Conservation (phyloP, 2,113 vertebrate species). For the Ceyx cyanopectus region DNA sequence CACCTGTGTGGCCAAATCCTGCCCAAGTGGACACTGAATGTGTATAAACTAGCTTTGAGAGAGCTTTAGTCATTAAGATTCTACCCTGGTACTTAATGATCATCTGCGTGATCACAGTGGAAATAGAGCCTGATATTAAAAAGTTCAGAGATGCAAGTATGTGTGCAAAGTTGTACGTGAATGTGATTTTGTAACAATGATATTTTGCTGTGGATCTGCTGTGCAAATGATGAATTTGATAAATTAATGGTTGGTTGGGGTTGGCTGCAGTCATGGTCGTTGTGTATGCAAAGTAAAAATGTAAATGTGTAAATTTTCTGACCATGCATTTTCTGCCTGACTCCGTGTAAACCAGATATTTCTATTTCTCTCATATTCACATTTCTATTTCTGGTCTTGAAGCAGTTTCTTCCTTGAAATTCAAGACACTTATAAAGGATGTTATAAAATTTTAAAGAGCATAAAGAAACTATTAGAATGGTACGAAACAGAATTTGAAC, state of each 20-base stretch:
- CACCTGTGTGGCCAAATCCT: neutral
- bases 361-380: neutral
- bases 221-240: neutral
- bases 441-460: conserved; percentile 40
- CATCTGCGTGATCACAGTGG: neutral
- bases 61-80: neutral
- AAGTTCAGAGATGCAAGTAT: conserved; percentile 14
- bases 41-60: neutral
- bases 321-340: neutral
- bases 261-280: neutral
- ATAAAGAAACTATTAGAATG: conserved; percentile 20
- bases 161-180: neutral
- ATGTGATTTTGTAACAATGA: neutral
- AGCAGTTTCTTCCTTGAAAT: neutral
- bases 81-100: neutral
- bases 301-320: neutral
- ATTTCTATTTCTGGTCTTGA: conserved; percentile 4
- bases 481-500: conserved; percentile 39
- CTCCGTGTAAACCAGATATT: neutral
- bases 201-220: neutral
- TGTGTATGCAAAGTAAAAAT: neutral
- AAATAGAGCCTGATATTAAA: conserved; percentile 33
- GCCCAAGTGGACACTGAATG: neutral
- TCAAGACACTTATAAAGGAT: neutral
- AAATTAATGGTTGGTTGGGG: neutral